Evolutionary conservation across 1,140 invertebrate genomes (phyloP), one percentile per base, ranked within the genome.

Genomic region (Drosophila navojoa): DNA sequence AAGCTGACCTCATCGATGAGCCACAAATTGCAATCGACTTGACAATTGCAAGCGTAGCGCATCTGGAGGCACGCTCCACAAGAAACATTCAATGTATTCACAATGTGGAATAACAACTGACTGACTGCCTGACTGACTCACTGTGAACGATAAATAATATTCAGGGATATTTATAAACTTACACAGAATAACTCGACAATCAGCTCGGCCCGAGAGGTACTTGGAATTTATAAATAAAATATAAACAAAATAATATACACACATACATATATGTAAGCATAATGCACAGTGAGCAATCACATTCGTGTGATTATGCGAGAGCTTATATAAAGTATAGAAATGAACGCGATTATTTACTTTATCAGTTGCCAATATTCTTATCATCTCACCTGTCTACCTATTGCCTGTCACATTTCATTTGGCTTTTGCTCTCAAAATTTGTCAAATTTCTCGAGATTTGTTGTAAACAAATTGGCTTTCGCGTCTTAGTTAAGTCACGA

Each of bases 1-100:
- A 54, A 61, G 71, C 71, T 73, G 64, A 73, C 71, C 68, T 73
- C 71, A 73, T 69, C 71, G 60, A 58, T 25, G 60, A 62, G 45
- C 5, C 27, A 50, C 40, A 35, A 57, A 62, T 69, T 54, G 60
- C 59, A 57, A 69, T 47, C 57, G 38, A 55, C 42, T 53, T 61
- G 52, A 73, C 57, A 61, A 69, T 61, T 61, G 49, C 64, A 58
- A 64, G 47, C 44, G 44, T 61, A 38, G 29, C 32, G 35, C 35
- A 16, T 40, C 54, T 57, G 35, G 3, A 6, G 11, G 13, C 54
- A 40, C 54, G 54, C 15, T 55, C 15, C 50, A 45, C 44, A 53
- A 45, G 50, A 35, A 62, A 38, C 49, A 55, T 63, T 13, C 16
- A 38, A 35, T 22, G 57, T 27, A 57, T 54, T 38, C 5, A 45